Evolutionary conservation across 2,113 vertebrate genomes (phyloP), one percentile per base, ranked within the genome.

Genomic region (Nothoprocta perdicaria): DNA sequence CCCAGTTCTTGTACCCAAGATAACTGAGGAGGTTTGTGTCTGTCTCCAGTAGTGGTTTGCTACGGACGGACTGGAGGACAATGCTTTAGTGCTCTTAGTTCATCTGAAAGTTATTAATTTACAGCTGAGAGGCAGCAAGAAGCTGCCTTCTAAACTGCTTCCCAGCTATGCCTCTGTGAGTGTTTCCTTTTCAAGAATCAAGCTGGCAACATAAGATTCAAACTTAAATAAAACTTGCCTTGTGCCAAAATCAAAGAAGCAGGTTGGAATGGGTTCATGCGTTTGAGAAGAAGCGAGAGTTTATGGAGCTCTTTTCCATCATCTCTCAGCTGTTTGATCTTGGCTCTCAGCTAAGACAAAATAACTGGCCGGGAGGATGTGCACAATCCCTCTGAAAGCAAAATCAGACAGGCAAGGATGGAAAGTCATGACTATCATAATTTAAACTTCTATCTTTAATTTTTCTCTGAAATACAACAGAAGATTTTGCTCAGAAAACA

Each of bases 81-180:
- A 87, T 74, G 73, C 46, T 24, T 1, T 52, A 60, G 45, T 33
- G 80, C 55, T 80, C 75, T 66, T 80, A 45, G 50, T 92, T 94
- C 93, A 96, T 82, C 93, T 96, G 95, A 85, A 94, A 95, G 80
- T 72, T 82, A 89, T 96, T 95, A 95, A 80, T 0, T 12, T 40
- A 67, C 82, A 92, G 80, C 91, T 92, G 94, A 92, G 91, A 95
- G 84, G 89, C 85, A 85, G 84, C 43, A 88, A 92, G 93, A 61
- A 91, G 85, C 87, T 89, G 82, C 85, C 95, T 91, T 85, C 82
- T 89, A 88, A 94, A 92, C 29, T 73, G 68, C 85, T 89, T 92
- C 92, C 82, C 87, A 89, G 93, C 75, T 83, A 52, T 89, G 88
- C 82, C 94, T 91, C 72, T 19, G 46, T 27, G 68, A 95, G 85